phyloP scores from a whole-genome alignment of 2,888 invertebrate genomes.

The Barypeithes pellucidus region DNA sequence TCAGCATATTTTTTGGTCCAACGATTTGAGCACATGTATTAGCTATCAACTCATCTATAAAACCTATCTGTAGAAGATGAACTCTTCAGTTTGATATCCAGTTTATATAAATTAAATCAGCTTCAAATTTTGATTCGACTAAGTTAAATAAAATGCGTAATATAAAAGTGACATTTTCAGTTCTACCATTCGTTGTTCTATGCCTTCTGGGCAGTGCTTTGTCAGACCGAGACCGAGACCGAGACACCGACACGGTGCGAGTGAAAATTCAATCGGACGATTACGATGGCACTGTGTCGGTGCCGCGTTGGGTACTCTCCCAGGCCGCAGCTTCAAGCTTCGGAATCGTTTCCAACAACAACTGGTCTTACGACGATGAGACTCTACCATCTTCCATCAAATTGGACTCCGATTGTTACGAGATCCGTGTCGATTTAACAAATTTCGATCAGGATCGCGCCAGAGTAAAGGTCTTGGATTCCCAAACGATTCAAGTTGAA shows the following conservation, averaged over 20 bases:
- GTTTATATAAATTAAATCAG: too few species aligned
- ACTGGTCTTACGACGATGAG: constrained; percentile 27
- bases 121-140: not conserved
- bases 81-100: not conserved
- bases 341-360: constrained; percentile 11
- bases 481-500: constrained; percentile 25
- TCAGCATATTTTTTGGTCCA: constrained; percentile 12
- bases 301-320: constrained; percentile 38
- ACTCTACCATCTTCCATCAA: constrained; percentile 36
- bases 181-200: constrained; percentile 7
- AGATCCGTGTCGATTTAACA: constrained; percentile 36
- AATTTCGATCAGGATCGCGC: constrained; percentile 30
- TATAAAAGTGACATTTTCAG: not conserved
- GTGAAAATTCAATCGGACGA: constrained; percentile 24
- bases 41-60: not conserved
- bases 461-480: constrained; percentile 30
- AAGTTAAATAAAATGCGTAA: not conserved
- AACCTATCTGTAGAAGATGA: not conserved
- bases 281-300: constrained; percentile 30
- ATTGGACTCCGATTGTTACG: constrained; percentile 33
- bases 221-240: not conserved
- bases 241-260: constrained; percentile 17
- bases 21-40: not conserved
- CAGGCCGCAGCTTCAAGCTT: constrained; percentile 35
- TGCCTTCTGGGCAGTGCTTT: constrained; percentile 8